Conservation (phyloP, 2,797 vertebrate genomes). For the Antennarius maculatus region DNA sequence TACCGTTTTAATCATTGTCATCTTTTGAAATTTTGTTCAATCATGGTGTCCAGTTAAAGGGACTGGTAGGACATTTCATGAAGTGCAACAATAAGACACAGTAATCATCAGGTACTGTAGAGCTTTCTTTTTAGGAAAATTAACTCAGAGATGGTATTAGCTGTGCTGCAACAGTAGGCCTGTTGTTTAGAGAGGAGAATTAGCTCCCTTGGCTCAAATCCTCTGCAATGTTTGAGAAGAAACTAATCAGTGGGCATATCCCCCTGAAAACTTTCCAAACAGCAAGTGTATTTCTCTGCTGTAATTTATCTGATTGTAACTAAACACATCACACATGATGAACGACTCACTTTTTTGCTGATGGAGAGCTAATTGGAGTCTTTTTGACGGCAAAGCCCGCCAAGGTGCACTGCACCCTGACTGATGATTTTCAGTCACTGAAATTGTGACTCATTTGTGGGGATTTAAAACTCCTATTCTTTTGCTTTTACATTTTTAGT, state of each 20-base stretch:
- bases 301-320: constrained; percentile 58
- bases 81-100: constrained; percentile 34
- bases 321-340: constrained; percentile 46
- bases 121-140: constrained; percentile 32
- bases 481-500: constrained; percentile 44
- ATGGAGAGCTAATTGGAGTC: constrained; percentile 67
- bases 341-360: constrained; percentile 49
- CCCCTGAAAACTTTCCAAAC: constrained; percentile 60
- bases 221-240: constrained; percentile 65
- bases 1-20: constrained; percentile 79
- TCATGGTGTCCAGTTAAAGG: constrained; percentile 95
- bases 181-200: constrained; percentile 56
- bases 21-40: constrained; percentile 86
- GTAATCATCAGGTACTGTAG: constrained; percentile 20
- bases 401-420: constrained; percentile 39
- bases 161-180: constrained; percentile 39
- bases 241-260: constrained; percentile 63
- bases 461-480: constrained; percentile 14
- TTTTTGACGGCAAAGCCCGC: constrained; percentile 49
- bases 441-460: constrained; percentile 34
- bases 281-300: constrained; percentile 57
- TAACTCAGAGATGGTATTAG: constrained; percentile 28
- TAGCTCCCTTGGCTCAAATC: constrained; percentile 52
- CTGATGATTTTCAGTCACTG: constrained; percentile 30
- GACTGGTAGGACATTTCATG: constrained; percentile 75